Base-by-base conservation (phyloP, 2,888 invertebrate genomes). In the Hanleya hanleyi region DNA sequence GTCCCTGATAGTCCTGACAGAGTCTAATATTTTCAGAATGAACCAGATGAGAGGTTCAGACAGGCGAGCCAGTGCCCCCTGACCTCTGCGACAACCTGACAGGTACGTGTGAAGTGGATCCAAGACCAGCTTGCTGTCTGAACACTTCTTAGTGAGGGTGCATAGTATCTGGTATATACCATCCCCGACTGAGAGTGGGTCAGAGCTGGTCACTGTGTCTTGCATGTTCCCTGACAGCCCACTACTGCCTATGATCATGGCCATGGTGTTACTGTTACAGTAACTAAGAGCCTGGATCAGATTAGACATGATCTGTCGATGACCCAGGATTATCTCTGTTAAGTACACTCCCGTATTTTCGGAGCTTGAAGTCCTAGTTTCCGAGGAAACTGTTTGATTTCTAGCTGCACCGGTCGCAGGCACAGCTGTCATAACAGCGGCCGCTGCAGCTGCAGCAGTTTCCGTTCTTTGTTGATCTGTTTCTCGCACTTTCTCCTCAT, bases 21-120 rank as follows among this genome's bases (percentile, higher is more conserved):
- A 94, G 87, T 96, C 95, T 64, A 97, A 91, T 7, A 96, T 94
- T 84, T 95, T 94, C 15, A 96, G 92, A 47, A 96, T 94, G 84
- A 96, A 94, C 93, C 95, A 95, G 68, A 97, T 93, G 88, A 97
- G 93, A 1, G 96, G 96, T 90, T 96, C 96, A 0, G 97, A 97
- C 9, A 97, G 91, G 78, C 94, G 93, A 79, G 92, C 92, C 12
- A 92, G 76, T 12, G 85, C 89, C 9, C 73, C 70, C 26, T 78
- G 67, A 7, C 74, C 76, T 70, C 74, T 70, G 18, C 77, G 75
- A 67, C 77, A 76, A 18, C 83, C 83, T 9, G 87, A 90, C 67
- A 96, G 92, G 90, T 94, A 96, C 77, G 94, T 93, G 85, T 95
- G 93, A 49, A 97, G 92, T 0, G 96, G 95, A 79, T 94, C 93